phyloP scores from a whole-genome alignment of 2,113 vertebrate species.

The Glareola pratincola region DNA sequence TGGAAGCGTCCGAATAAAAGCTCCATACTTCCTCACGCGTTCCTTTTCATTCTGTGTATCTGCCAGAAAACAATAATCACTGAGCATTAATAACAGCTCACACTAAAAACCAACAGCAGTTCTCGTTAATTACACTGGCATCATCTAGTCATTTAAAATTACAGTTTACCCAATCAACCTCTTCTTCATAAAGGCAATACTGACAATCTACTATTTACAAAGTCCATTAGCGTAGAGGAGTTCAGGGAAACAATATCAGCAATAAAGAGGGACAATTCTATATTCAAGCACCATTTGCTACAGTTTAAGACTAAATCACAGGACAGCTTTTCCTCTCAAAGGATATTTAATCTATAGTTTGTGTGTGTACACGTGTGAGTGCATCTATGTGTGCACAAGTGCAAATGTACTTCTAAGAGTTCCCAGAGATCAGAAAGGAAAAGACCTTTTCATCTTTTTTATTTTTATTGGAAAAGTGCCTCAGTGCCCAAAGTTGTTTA shows the following conservation, averaged over 20 bases:
- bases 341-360: background rate
- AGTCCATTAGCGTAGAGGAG: background rate
- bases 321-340: background rate
- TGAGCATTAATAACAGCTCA: background rate
- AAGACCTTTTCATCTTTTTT: background rate
- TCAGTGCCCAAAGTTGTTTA: background rate
- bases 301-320: background rate
- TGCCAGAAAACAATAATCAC: slow-evolving; percentile 39
- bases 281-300: background rate
- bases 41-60: slow-evolving; percentile 84
- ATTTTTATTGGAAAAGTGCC: background rate
- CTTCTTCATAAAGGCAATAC: background rate
- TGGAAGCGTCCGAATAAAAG: slow-evolving; percentile 88
- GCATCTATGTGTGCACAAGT: rapidly evolving
- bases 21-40: slow-evolving; percentile 85
- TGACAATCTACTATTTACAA: background rate
- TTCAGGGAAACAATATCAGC: background rate
- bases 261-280: background rate
- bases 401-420: background rate
- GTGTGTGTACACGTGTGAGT: rapidly evolving
- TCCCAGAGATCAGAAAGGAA: background rate
- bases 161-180: background rate
- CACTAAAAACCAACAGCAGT: background rate
- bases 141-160: background rate
- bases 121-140: background rate